Evolutionary conservation across 2,888 invertebrate genomes (phyloP).

Genomic region (Agrilus cyanescens): DNA sequence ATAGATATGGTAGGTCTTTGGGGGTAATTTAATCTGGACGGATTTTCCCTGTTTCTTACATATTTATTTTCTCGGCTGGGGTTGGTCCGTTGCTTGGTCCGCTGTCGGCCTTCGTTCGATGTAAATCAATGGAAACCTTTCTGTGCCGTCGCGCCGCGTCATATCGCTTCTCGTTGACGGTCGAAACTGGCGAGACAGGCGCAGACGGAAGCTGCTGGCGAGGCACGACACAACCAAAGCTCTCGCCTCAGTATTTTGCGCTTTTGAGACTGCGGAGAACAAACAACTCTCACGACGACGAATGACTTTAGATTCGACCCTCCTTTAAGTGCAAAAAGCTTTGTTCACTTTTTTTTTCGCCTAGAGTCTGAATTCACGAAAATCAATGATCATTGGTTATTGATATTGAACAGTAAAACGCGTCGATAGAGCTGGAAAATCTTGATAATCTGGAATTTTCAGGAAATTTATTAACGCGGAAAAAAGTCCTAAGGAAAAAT

Average conservation of each 20-base stretch:
- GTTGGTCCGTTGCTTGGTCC: neutral
- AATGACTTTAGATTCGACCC: neutral
- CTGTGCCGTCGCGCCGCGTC: conserved; percentile 18
- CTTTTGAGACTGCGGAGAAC: neutral
- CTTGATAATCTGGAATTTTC: no score
- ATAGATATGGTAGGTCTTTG: no score
- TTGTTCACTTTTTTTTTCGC: no score
- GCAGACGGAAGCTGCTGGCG: conserved; percentile 6
- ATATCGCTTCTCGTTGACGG: conserved; percentile 5
- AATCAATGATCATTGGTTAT: no score
- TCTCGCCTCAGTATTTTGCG: neutral
- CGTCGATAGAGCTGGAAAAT: no score
- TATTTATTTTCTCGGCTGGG: conserved; percentile 6
- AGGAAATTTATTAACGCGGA: no score
- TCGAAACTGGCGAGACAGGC: neutral
- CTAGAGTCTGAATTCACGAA: no score
- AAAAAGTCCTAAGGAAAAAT: no score
- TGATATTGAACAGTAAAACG: no score
- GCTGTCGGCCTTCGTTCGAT: conserved; percentile 13
- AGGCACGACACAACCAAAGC: neutral
- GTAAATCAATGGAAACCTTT: conserved; percentile 29
- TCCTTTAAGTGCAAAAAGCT: no score
- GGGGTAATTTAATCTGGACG: no score
- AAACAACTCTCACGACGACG: neutral
- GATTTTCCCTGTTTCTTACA: no score